Evolutionary conservation across 2,888 invertebrate genomes (phyloP), one percentile per base, ranked within the genome.

Genomic region (Gymnocheta viridis): DNA sequence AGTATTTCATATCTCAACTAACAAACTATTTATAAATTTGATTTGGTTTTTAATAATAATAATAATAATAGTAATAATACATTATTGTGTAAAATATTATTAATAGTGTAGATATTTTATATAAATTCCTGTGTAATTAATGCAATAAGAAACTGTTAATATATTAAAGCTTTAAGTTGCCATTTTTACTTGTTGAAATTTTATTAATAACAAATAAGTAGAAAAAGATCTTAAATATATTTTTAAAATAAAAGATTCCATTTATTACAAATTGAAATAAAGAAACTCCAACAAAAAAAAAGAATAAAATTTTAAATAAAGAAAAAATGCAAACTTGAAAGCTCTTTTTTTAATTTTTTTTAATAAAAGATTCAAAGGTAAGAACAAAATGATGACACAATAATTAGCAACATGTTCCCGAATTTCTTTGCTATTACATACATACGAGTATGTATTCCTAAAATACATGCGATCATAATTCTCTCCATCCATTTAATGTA

Each of bases 151-250:
- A 62, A 70, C 10, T 54, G 54, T 64, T 70, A 29, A 29, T 35
- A 62, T 32, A 62, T 29, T 24, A 6, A 62, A 41, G 7, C 32
- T 49, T 49, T 32, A 78, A 44, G 44, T 72, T 54, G 54, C 32
- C 62, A 79, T 72, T 64, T 70, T 24, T 44, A 62, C 51, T 62
- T 78, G 70, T 78, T 78, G 35, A 17, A 35, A 17, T 4, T 47
- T 49, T 47, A 62, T 29, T 41, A 44, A 17, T 44, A 35, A 70
- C 14, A 19, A 54, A 70, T 17, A 70, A 47, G 17, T 35, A 77
- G 17, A 77, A 19, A 77, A 27, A 44, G 22, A 49, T 49, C 12
- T 14, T 54, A 22, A 60, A 70, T 47, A 35, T 24, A 66, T 66
- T 44, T 66, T 44, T 44, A 32, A 66, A 56, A 32, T 14, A 22